phyloP scores from a whole-genome alignment of 2,113 vertebrate genomes.

The Pipa parva region DNA sequence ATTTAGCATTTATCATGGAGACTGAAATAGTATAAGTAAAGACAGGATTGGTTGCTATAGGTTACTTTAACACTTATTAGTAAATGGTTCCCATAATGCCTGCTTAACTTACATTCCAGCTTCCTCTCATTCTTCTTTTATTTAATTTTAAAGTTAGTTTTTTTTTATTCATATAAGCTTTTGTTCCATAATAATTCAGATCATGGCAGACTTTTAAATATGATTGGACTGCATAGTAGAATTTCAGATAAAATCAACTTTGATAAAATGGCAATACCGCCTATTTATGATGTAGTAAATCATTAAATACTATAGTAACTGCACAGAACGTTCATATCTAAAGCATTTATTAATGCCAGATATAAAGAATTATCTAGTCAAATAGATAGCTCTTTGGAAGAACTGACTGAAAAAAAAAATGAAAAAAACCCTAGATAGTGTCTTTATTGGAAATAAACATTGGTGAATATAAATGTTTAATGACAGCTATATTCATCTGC shows the following conservation, averaged over 20 bases:
- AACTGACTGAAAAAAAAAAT: background rate
- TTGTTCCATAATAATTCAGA: background rate
- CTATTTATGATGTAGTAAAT: background rate
- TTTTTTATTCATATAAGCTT: background rate
- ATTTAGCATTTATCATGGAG: too few relatives aligned
- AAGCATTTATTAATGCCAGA: slow-evolving; percentile 5
- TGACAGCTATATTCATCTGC: background rate
- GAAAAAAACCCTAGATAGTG: background rate
- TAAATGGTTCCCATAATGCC: too few relatives aligned
- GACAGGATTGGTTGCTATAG: too few relatives aligned
- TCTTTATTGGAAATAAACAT: background rate
- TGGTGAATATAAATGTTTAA: slow-evolving; percentile 1
- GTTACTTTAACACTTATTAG: too few relatives aligned
- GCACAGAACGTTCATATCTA: background rate
- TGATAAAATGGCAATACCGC: background rate
- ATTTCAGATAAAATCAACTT: background rate
- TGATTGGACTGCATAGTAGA: background rate
- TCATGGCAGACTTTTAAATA: background rate
- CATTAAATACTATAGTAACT: slow-evolving; percentile 1
- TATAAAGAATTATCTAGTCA: slow-evolving; percentile 4
- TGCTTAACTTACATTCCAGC: too few relatives aligned
- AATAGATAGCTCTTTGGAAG: background rate
- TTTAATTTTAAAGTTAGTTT: too few relatives aligned
- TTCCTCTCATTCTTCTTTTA: too few relatives aligned
- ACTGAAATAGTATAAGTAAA: too few relatives aligned